Percentiles rank a stretch among this genome's conserved stretches.
phyloP scores from a whole-genome alignment of 2,113 vertebrate species.

The Odontophorus gujanensis region DNA sequence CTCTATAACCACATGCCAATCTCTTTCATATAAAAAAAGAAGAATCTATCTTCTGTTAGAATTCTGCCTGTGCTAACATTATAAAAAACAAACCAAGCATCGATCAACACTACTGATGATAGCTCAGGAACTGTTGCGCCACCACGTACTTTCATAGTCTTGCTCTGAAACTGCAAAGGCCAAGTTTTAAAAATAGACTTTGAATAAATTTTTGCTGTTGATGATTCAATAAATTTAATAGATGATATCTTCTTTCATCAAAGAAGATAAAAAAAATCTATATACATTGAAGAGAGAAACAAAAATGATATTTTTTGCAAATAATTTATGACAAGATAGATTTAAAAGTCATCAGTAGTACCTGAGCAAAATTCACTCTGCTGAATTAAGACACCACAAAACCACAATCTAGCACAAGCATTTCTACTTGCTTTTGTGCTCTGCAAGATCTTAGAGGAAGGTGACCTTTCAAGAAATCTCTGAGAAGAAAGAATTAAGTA shows the following conservation, averaged over 20 bases:
- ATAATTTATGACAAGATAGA: not conserved
- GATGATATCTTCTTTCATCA: not conserved
- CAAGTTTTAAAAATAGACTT: not conserved
- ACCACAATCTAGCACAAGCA: not conserved
- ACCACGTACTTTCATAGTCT: not conserved
- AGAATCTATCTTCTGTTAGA: not conserved
- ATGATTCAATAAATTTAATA: not conserved
- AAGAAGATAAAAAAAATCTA: not conserved
- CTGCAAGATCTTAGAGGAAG: not conserved
- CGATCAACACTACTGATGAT: not conserved
- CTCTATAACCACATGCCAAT: not conserved
- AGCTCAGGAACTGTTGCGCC: not conserved
- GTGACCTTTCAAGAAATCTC: not conserved
- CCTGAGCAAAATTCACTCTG: not conserved
- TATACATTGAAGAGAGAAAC: not conserved
- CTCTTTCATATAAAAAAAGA: not conserved
- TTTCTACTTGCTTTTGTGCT: not conserved
- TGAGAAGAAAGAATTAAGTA: not conserved
- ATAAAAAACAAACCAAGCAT: not conserved
- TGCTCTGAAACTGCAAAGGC: not conserved
- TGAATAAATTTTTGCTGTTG: not conserved
- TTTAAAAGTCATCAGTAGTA: not conserved
- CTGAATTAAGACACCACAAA: not conserved
- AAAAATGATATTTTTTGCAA: not conserved
- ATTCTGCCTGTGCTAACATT: not conserved